phyloP scores from a whole-genome alignment of 2,113 vertebrate genomes.

The Dunckerocampus dactyliophorus region DNA sequence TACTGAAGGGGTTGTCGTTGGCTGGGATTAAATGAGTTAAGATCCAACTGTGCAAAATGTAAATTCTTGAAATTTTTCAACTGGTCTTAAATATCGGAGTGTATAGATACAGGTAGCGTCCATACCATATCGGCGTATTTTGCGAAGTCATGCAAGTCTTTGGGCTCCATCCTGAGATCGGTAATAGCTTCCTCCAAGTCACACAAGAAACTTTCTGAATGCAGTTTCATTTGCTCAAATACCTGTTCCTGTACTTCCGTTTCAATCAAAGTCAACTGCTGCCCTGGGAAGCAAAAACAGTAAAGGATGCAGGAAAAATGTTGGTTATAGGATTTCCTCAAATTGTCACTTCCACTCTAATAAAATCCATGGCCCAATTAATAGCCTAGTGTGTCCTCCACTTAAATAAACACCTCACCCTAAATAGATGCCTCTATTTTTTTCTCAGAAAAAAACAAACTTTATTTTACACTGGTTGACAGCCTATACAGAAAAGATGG shows the following conservation, averaged over 20 bases:
- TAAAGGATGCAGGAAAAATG: background rate
- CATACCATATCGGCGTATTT: slow-evolving; percentile 71
- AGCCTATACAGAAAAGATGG: no score
- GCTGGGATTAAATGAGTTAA: no score
- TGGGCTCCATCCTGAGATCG: slow-evolving; percentile 54
- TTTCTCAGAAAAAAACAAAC: no score
- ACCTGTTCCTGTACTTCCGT: slow-evolving; percentile 61
- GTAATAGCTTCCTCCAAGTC: slow-evolving; percentile 58
- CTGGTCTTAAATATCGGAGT: no score
- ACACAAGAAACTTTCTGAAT: slow-evolving; percentile 54
- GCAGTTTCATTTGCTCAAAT: slow-evolving; percentile 53
- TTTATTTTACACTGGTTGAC: no score
- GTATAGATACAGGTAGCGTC: background rate
- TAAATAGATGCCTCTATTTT: no score
- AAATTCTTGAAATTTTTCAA: no score
- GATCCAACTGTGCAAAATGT: no score
- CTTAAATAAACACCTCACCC: background rate
- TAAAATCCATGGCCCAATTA: background rate
- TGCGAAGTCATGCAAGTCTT: slow-evolving; percentile 60
- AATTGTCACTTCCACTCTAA: background rate
- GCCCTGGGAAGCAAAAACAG: slow-evolving; percentile 47
- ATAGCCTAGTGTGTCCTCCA: background rate
- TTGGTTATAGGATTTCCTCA: background rate
- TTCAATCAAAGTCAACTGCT: slow-evolving; percentile 54
- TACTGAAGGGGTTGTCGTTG: no score